Evolutionary conservation across 2,113 vertebrate species (phyloP).

Genomic region (Quiscalus mexicanus): DNA sequence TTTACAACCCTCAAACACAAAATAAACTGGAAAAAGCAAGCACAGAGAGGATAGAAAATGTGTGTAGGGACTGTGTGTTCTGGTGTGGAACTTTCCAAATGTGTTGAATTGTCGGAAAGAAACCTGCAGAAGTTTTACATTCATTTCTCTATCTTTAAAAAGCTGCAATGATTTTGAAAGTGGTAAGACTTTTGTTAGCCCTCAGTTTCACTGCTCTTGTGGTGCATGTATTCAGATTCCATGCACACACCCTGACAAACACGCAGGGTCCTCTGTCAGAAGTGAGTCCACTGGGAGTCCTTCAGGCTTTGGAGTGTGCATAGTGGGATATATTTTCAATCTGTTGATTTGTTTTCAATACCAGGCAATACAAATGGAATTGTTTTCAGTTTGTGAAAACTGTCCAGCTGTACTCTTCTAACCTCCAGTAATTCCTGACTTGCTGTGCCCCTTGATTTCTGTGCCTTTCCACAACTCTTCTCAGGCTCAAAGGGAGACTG

Average conservation of each 20-base stretch:
- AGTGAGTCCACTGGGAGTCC: not conserved
- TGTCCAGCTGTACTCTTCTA: too few relatives aligned
- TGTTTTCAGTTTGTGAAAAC: not conserved
- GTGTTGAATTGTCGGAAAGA: not conserved
- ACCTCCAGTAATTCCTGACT: not conserved
- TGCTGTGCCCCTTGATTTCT: not conserved
- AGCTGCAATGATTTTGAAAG: not conserved
- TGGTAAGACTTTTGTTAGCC: not conserved
- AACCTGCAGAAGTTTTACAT: not conserved
- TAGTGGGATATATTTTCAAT: not conserved
- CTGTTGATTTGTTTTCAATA: not conserved
- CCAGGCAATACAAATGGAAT: rapidly evolving
- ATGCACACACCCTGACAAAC: not conserved
- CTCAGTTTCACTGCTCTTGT: not conserved
- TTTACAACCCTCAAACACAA: not conserved
- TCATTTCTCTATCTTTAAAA: not conserved
- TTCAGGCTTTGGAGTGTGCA: not conserved
- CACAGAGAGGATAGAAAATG: not conserved
- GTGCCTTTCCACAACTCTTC: not conserved
- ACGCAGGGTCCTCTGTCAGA: not conserved
- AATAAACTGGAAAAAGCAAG: not conserved
- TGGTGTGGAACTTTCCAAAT: not conserved
- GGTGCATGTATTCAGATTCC: not conserved
- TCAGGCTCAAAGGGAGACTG: not conserved
- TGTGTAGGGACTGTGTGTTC: not conserved